Base-by-base conservation (phyloP, 37 sponge, comb jelly and placozoan genomes). In the Halisarca cf. caerulea region DNA sequence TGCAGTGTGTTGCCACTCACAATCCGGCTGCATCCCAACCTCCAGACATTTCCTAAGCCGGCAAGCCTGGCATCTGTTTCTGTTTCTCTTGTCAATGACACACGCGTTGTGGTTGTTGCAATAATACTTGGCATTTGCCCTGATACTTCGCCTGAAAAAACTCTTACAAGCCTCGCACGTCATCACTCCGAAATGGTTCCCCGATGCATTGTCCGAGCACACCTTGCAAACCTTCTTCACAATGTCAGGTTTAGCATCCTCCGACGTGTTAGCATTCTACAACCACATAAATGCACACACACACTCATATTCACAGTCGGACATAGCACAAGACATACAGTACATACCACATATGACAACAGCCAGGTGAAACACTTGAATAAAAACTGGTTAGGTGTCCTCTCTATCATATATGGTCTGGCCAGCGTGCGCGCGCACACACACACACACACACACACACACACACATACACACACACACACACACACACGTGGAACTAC, bases 131-230 rank as follows among this genome's bases (percentile, higher is more conserved):
- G 95, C 93, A 58, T 66, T 90, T 34, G 93, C 89, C 18, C 98
- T 89, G 24, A 97, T 88, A 57, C 94, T 95, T 20, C 98, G 72
- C 11, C 95, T 81, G 75, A 97, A 97, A 94, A 97, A 97, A 57
- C 96, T 93, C 91, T 97, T 97, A 86, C 98, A 97, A 1, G 95
- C 98, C 71, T 97, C 98, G 58, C 98, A 97, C 45, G 89, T 93
- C 58, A 91, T 62, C 17, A 97, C 95, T 0, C 98, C 98, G 54
- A 95, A 97, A 80, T 97, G 98, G 79, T 93, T 95, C 6, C 98
- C 98, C 0, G 97, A 90, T 41, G 98, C 91, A 20, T 78, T 86
- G 82, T 97, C 98, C 0, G 88, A 87, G 78, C 98, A 97, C 42
- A 97, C 94, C 18, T 84, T 85, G 84, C 98, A 97, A 0, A 89